Base-by-base conservation (phyloP, 2,797 vertebrate species). In the Eulemur rubriventer region DNA sequence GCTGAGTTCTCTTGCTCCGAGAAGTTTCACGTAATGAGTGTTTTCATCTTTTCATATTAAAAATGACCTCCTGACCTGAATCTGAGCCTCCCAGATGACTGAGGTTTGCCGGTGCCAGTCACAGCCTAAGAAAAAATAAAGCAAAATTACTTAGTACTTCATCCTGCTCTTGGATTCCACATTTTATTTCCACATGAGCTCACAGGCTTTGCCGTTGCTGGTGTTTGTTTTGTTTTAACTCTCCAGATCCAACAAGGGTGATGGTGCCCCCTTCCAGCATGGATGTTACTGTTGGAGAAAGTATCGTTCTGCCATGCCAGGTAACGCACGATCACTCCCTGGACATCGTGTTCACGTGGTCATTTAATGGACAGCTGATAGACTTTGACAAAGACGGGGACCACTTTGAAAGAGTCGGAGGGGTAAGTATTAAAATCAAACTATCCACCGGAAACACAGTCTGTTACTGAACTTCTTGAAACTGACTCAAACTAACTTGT, bases 381-480 rank as follows among this genome's bases (percentile, higher is more conserved):
- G 99, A 99, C 98, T 99, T 99, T 2, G 99, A 99, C 67, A 99
- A 98, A 97, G 99, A 99, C 1, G 99, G 99, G 2, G 99, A 99
- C 97, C 99, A 99, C 98, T 99, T 99, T 89, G 99, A 99, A 91
- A 99, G 99, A 98, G 99, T 99, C 4, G 99, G 99, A 97, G 99
- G 99, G 86, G 99, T 99, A 99, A 99, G 99, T 99, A 97, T 98
- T 55, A 95, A 98, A 65, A 4, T 97, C 76, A 22, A 6, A 11
- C 13, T 14, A 20, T 4, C 55, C 10, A 1, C 30, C n/a, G 22
- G 11, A n/a, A n/a, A 35, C 1, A n/a, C 7, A 11, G 0, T 9
- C 14, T n/a, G 16, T 12, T 8, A 6, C n/a, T 16, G 16, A n/a
- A 61, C 35, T 33, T 73, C 43, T 72, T 0, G 0, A 76, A 72